Evolutionary conservation across 2,113 vertebrate genomes (phyloP).

Genomic region (Cromileptes altivelis): DNA sequence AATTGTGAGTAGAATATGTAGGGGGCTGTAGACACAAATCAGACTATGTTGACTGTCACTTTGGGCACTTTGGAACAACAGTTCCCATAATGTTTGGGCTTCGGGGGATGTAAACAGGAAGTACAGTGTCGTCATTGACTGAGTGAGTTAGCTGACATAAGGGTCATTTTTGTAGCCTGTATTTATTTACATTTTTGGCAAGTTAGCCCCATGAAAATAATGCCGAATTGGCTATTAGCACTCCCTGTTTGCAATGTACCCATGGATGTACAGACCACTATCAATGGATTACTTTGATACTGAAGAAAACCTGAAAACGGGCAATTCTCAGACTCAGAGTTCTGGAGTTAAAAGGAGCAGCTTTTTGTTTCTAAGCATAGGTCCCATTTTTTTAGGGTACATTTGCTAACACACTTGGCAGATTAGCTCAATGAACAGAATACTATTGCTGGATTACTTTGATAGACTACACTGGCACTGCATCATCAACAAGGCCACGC

Average conservation of each 20-base stretch:
- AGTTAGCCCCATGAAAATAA: background rate
- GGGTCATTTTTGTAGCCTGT: background rate
- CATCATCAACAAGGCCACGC: too few relatives aligned
- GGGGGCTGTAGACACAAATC: background rate
- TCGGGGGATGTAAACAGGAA: slow-evolving; percentile 1
- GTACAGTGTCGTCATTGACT: too few relatives aligned
- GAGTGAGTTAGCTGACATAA: background rate
- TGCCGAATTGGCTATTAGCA: background rate
- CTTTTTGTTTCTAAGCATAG: background rate
- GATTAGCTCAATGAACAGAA: background rate
- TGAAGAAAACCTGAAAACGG: background rate
- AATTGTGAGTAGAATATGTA: background rate
- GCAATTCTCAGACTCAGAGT: background rate
- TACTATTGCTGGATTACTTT: too few relatives aligned
- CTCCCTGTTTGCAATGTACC: background rate
- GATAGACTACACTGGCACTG: too few relatives aligned
- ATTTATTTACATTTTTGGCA: background rate
- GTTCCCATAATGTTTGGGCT: background rate
- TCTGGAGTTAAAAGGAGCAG: background rate
- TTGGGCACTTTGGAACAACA: background rate
- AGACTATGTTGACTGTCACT: background rate
- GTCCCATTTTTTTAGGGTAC: background rate
- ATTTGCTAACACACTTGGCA: background rate
- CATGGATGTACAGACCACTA: background rate
- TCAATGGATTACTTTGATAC: background rate